Conservation (phyloP, 2,113 vertebrate species). For the Tyrannus savana region DNA sequence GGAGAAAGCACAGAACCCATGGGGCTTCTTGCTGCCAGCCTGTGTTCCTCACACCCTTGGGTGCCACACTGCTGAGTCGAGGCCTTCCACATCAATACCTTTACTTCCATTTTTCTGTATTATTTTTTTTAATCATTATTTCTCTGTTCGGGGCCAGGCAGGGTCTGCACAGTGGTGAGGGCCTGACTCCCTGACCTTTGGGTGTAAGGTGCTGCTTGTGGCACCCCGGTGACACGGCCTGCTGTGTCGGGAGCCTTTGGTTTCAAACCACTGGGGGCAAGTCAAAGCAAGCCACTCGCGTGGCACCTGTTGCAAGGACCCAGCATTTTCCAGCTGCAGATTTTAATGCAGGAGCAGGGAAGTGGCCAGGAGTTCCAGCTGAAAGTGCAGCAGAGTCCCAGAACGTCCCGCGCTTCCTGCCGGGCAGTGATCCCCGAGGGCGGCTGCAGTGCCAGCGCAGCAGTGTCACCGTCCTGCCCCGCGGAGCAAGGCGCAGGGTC, state of each 20-base stretch:
- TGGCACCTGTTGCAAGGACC: neutral
- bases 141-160: neutral
- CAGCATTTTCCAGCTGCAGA: neutral
- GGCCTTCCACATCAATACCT: neutral
- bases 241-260: neutral
- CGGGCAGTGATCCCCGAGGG: neutral
- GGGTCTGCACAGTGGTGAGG: neutral
- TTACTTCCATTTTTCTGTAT: neutral
- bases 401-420: neutral
- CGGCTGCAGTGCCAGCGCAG: neutral
- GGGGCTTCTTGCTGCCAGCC: neutral
- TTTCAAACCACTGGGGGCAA: neutral
- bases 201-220: neutral
- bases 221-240: neutral
- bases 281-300: neutral
- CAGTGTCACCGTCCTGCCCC: fast-evolving
- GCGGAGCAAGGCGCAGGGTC: neutral
- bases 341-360: neutral
- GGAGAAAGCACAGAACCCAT: too few relatives aligned
- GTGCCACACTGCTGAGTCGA: neutral
- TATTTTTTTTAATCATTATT: too few relatives aligned
- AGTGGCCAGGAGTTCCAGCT: neutral
- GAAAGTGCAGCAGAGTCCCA: neutral
- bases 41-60: neutral
- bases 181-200: neutral